Percentiles rank a stretch among this genome's conserved stretches.
These are phyloP conservation scores for Ctenoplectra terminalis DNA, from an alignment of 1,140 invertebrate species.

Conservation along the genomic window DNA sequence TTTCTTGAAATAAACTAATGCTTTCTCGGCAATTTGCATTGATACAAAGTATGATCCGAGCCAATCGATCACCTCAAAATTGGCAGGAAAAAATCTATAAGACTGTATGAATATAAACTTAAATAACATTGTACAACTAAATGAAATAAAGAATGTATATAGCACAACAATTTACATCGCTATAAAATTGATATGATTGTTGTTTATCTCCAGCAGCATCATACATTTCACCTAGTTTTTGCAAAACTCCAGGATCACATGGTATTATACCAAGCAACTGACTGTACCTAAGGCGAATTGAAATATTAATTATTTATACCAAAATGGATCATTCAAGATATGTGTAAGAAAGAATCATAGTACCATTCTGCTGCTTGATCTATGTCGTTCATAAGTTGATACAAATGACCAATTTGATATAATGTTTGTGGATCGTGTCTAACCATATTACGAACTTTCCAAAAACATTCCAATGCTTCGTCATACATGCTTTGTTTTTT, in stretches of 20 bases:
- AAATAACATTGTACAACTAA: neutral
- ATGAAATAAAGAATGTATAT: slow-evolving; percentile 9
- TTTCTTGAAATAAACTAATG: slow-evolving; percentile 93
- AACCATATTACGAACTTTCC: slow-evolving; percentile 91
- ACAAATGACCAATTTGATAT: slow-evolving; percentile 92
- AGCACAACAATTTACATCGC: slow-evolving; percentile 86
- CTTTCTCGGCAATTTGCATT: slow-evolving; percentile 94
- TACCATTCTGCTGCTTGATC: slow-evolving; percentile 91
- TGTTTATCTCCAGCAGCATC: slow-evolving; percentile 94
- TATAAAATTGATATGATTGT: slow-evolving; percentile 95
- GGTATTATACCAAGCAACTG: slow-evolving; percentile 93
- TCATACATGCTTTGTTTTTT: slow-evolving; percentile 89
- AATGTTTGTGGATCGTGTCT: slow-evolving; percentile 92
- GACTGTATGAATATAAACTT: slow-evolving; percentile 84
- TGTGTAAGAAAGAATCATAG: slow-evolving; percentile 5
- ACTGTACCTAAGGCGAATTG: slow-evolving; percentile 86
- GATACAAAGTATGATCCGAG: slow-evolving; percentile 96
- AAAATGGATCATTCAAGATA: slow-evolving; percentile 9
- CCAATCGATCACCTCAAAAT: slow-evolving; percentile 95
- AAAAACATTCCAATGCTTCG: slow-evolving; percentile 91
- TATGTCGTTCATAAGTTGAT: slow-evolving; percentile 89
- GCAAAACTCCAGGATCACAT: slow-evolving; percentile 91
- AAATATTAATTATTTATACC: slow-evolving; percentile 11
- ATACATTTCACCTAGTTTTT: slow-evolving; percentile 93
- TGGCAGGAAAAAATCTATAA: slow-evolving; percentile 94